A percentile compares a stretch with the other conserved stretches of the same genome.
These are phyloP conservation scores for Halichondria panicea DNA, from an alignment of 37 sponge, comb jelly and placozoan species.

Conservation along the genomic window DNA sequence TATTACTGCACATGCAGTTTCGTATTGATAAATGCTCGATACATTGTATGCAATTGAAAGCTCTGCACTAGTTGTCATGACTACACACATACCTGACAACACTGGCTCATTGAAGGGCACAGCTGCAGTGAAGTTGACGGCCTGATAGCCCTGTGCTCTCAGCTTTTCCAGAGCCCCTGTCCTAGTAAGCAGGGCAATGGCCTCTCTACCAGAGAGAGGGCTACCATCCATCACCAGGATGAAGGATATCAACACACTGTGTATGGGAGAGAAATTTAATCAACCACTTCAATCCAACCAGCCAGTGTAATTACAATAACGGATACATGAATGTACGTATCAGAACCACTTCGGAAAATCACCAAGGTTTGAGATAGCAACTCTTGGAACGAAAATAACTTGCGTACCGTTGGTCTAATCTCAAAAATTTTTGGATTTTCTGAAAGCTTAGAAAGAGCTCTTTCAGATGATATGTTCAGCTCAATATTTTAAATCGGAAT, in stretches of 20 bases:
- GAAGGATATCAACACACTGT: conserved; percentile 46
- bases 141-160: conserved; percentile 41
- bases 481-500: no score
- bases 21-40: background rate
- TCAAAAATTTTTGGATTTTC: no score
- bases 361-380: background rate
- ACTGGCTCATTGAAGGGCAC: background rate
- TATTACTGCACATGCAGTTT: background rate
- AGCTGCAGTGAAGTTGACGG: conserved; percentile 13
- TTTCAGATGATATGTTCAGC: no score
- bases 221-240: conserved; percentile 27
- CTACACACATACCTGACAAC: background rate
- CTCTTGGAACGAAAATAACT: no score
- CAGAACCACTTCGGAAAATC: no score
- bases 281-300: no score
- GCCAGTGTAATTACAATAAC: no score
- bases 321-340: background rate
- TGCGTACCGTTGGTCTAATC: background rate
- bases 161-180: conserved; percentile 11
- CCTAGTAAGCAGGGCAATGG: conserved; percentile 4
- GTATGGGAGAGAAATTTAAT: no score
- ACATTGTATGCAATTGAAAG: background rate
- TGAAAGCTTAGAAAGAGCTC: no score
- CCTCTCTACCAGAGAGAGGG: conserved; percentile 29
- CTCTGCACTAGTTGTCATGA: background rate